These are phyloP conservation scores for Charaxes varanes DNA, from an alignment of 1,140 invertebrate species.

Conservation along the genomic window DNA sequence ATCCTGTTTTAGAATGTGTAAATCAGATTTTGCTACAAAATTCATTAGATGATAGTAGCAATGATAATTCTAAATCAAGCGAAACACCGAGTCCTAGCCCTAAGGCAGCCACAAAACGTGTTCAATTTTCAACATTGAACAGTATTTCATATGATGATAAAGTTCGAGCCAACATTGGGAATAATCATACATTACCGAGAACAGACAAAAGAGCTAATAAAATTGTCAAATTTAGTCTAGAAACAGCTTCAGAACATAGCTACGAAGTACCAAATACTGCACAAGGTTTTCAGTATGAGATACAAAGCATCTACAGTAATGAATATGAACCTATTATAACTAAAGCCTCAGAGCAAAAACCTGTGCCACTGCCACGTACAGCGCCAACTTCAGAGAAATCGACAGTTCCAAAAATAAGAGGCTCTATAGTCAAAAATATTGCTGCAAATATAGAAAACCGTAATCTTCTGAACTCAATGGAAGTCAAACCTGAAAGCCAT, in stretches of 20 bases:
- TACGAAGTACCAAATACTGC: conserved; percentile 70
- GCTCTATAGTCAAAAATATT: conserved; percentile 72
- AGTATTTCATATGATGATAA: conserved; percentile 72
- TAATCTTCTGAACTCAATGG: conserved; percentile 52
- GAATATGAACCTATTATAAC: conserved; percentile 78
- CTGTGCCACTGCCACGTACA: conserved; percentile 43
- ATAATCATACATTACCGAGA: conserved; percentile 54
- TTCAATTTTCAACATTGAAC: conserved; percentile 71
- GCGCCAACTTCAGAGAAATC: conserved; percentile 35
- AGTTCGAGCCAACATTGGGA: conserved; percentile 46
- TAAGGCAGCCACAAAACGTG: conserved; percentile 66
- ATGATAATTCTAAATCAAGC: conserved; percentile 67
- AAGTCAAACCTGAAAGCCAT: conserved; percentile 45
- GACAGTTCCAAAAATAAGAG: conserved; percentile 56
- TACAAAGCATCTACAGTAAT: conserved; percentile 78
- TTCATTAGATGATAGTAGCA: conserved; percentile 69
- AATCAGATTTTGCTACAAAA: conserved; percentile 83
- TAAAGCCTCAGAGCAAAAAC: conserved; percentile 63
- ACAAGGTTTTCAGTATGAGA: conserved; percentile 75
- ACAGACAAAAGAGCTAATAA: conserved; percentile 63
- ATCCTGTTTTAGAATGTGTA: conserved; percentile 84
- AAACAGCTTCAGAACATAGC: conserved; percentile 71
- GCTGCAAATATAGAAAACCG: conserved; percentile 78
- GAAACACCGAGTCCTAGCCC: conserved; percentile 68
- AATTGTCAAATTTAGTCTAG: conserved; percentile 72